Base-by-base conservation (phyloP, 1,140 invertebrate species). In the Palaemon carinicauda region DNA sequence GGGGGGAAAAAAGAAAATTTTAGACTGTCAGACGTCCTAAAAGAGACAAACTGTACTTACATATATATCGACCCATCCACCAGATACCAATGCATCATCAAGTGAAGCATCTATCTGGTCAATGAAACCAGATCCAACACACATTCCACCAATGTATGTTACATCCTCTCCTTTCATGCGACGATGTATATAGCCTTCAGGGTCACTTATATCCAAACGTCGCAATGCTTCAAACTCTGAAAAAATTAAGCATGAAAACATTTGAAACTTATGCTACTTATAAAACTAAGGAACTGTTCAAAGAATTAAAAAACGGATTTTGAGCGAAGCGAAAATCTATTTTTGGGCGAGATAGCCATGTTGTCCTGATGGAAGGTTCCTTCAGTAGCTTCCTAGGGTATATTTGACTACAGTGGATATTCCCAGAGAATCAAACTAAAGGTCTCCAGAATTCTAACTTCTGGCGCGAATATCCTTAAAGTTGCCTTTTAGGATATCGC, bases 161-260 rank as follows among this genome's bases (percentile, higher is more conserved):
- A 97, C 91, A 74, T 95, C 93, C 90, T 96, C 95, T 82, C 91
- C 90, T 91, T 94, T 94, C 90, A 97, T 95, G 89, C 95, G 94
- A 88, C 95, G 96, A 89, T 95, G 95, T 9, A 98, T 93, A 91
- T 95, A 98, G 33, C 92, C 92, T 91, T 95, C 95, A 15, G 96
- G 94, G 91, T 99, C 97, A 17, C 94, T 94, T 89, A 99, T 96
- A 2, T 97, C 98, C 75, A 99, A 93, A 89, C 97, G 93, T n/a
- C 92, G 92, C 52, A 99, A 91, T 3, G 96, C 95, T 92, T 98
- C 97, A 93, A 97, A 98, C 92, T 99, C 97, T 95, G 90, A 41
- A 90, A 9, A n/a, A 50, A n/a, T n/a, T n/a, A n/a, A n/a, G n/a
- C 5, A 78, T 41, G 41, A 1, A 77, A 82, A 14, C 53, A 69